Percentiles rank a stretch among this genome's conserved stretches.
phyloP scores from a whole-genome alignment of 92 coral and sea anemone species.

The Heteractis magnifica region DNA sequence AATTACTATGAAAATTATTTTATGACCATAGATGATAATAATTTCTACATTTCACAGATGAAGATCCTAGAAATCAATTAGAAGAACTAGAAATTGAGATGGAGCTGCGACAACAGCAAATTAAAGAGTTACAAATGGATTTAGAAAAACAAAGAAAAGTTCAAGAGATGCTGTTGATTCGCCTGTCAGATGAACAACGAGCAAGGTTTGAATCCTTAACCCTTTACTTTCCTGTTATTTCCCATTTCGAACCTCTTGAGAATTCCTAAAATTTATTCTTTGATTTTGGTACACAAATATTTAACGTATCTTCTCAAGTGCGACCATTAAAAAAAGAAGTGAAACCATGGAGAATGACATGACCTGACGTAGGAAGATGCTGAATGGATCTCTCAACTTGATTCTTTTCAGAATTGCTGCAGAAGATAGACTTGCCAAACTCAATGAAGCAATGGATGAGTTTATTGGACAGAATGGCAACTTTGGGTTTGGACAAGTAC shows the following conservation, averaged over 20 bases:
- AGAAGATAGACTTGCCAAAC: slow-evolving; percentile 82
- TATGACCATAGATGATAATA: too few relatives aligned
- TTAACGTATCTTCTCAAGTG: too few relatives aligned
- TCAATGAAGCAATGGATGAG: slow-evolving; percentile 84
- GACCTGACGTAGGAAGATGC: too few relatives aligned
- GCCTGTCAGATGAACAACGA: slow-evolving; percentile 76
- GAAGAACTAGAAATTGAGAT: slow-evolving; percentile 85
- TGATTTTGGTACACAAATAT: too few relatives aligned
- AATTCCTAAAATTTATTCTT: too few relatives aligned
- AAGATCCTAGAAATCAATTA: slow-evolving; percentile 51
- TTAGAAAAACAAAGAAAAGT: slow-evolving; percentile 83
- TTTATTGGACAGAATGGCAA: slow-evolving; percentile 61
- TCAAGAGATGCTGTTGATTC: slow-evolving; percentile 72
- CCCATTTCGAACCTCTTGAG: too few relatives aligned
- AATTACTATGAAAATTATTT: neutral
- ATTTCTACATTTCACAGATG: neutral
- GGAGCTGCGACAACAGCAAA: slow-evolving; percentile 86
- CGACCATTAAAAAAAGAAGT: too few relatives aligned
- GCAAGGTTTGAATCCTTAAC: slow-evolving; percentile 59
- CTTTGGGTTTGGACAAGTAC: slow-evolving; percentile 11
- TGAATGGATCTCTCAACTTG: neutral
- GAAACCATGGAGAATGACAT: too few relatives aligned
- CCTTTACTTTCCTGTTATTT: too few relatives aligned
- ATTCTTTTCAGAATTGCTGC: slow-evolving; percentile 57
- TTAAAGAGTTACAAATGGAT: slow-evolving; percentile 59